Evolutionary conservation across 2,797 vertebrate species (phyloP).

Genomic region (Loriculus beryllinus): DNA sequence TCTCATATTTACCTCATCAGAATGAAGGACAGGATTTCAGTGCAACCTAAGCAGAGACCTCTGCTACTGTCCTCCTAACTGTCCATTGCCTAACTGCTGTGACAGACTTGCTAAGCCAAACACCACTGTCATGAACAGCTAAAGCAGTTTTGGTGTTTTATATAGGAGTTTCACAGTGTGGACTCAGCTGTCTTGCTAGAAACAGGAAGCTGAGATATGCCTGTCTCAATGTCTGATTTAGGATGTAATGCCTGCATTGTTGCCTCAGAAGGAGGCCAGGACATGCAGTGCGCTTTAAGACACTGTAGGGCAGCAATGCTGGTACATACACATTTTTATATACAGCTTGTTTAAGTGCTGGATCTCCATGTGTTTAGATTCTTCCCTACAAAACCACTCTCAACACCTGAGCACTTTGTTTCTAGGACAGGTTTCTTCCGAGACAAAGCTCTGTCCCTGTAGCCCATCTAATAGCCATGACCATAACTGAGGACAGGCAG

Average conservation of each 20-base stretch:
- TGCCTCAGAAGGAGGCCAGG: background rate
- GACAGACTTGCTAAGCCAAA: background rate
- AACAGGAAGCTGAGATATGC: background rate
- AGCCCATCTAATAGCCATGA: background rate
- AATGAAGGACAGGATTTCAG: background rate
- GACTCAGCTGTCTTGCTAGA: background rate
- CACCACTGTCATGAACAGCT: background rate
- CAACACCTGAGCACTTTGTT: background rate
- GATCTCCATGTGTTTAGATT: background rate
- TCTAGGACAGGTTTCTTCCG: background rate
- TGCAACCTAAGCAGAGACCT: background rate
- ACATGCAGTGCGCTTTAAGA: background rate
- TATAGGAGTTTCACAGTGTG: rapidly evolving
- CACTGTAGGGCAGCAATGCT: background rate
- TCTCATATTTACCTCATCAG: background rate
- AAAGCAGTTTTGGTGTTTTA: background rate
- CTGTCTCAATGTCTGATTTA: rapidly evolving
- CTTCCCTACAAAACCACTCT: background rate
- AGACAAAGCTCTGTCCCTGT: background rate
- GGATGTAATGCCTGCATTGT: background rate
- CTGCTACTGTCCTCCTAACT: background rate
- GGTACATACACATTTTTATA: background rate
- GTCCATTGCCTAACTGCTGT: background rate
- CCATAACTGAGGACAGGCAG: background rate
- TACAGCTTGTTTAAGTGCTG: background rate